These are phyloP conservation scores for Orthosia cruda DNA, from an alignment of 2,888 invertebrate genomes.

Conservation along the genomic window DNA sequence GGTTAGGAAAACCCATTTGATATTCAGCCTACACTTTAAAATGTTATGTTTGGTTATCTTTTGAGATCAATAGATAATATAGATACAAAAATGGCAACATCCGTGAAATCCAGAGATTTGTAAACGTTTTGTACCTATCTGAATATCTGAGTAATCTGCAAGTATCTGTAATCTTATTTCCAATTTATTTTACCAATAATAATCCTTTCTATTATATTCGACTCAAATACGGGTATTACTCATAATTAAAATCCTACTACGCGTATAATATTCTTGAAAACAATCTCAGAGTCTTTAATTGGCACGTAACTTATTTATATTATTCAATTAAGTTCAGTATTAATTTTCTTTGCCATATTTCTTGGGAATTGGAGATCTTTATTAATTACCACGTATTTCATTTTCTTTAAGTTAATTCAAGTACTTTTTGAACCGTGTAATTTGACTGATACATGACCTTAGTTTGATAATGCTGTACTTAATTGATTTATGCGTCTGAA, in stretches of 20 bases:
- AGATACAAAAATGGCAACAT: conserved; percentile 1
- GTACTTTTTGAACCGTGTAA: background rate
- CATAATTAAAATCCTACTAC: conserved; percentile 25
- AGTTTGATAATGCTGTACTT: conserved; percentile 16
- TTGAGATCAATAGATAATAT: background rate
- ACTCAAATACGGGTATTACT: background rate
- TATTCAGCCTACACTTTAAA: background rate
- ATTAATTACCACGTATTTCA: conserved; percentile 26
- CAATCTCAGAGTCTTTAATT: conserved; percentile 35
- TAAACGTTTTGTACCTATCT: background rate
- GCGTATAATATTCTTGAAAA: background rate
- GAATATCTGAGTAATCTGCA: too few relatives aligned
- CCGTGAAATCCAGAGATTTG: background rate
- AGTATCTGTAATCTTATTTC: too few relatives aligned
- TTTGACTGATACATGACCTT: conserved; percentile 16
- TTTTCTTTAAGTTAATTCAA: conserved; percentile 2
- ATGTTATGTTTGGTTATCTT: background rate
- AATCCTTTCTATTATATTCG: background rate
- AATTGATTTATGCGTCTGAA: conserved; percentile 46
- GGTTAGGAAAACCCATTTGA: conserved; percentile 16
- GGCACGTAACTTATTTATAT: conserved; percentile 2
- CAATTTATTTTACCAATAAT: background rate
- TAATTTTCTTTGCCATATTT: background rate
- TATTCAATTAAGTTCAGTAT: conserved; percentile 16
- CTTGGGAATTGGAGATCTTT: conserved; percentile 13